phyloP scores from a whole-genome alignment of 2,888 invertebrate species.

The Oligia latruncula region DNA sequence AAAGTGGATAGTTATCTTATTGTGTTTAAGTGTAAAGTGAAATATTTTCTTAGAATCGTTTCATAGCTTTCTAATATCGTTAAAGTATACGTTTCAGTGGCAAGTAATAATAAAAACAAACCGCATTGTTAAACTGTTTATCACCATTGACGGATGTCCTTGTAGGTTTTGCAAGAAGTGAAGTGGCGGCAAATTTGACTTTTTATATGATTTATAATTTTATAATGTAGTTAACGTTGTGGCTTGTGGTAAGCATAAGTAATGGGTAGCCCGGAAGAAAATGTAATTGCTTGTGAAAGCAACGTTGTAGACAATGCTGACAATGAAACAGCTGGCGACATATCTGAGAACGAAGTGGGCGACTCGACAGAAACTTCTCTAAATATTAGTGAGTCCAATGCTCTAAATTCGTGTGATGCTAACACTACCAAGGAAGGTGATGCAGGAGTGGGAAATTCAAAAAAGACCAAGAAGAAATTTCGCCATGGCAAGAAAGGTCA shows the following conservation, averaged over 20 bases:
- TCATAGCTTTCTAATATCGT: conserved; percentile 45
- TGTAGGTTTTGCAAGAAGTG: conserved; percentile 86
- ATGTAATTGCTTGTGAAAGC: conserved; percentile 59
- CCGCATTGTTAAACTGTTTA: conserved; percentile 88
- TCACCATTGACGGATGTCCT: conserved; percentile 89
- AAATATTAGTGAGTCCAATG: conserved; percentile 72
- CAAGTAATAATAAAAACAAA: conserved; percentile 73
- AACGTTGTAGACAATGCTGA: conserved; percentile 74
- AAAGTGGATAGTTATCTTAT: conserved; percentile 70
- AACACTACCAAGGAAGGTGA: conserved; percentile 83
- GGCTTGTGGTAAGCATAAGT: conserved; percentile 65
- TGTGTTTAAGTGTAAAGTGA: conserved; percentile 68
- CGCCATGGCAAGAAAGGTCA: conserved; percentile 86
- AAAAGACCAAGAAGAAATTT: conserved; percentile 86
- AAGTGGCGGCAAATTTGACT: conserved; percentile 89
- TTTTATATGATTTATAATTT: conserved; percentile 73
- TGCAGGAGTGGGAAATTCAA: conserved; percentile 73
- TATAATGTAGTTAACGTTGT: conserved; percentile 75
- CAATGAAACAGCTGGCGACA: conserved; percentile 78
- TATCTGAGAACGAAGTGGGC: conserved; percentile 78
- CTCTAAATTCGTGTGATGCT: conserved; percentile 72
- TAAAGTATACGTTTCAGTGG: conserved; percentile 50
- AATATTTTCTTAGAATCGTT: conserved; percentile 52
- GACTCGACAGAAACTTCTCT: conserved; percentile 77
- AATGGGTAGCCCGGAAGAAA: conserved; percentile 87